Conservation (phyloP, 1,140 invertebrate genomes). For the Carposina sasakii region DNA sequence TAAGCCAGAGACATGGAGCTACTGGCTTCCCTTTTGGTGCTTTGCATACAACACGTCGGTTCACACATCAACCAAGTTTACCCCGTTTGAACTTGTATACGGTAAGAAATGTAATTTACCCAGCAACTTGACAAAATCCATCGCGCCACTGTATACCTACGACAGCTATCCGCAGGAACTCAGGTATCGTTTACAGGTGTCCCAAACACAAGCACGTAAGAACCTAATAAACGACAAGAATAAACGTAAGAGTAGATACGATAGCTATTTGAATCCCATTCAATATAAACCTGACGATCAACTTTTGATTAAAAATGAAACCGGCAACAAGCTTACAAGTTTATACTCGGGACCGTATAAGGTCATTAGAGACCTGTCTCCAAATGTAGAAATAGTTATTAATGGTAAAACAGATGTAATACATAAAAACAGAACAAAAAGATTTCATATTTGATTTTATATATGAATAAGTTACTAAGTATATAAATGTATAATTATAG, state of each 20-base stretch:
- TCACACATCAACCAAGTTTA: neutral
- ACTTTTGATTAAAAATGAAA: conserved; percentile 14
- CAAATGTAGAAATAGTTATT: conserved; percentile 17
- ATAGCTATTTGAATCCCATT: conserved; percentile 8
- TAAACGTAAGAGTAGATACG: conserved; percentile 8
- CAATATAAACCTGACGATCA: conserved; percentile 9
- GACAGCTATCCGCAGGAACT: conserved; percentile 8
- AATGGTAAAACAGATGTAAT: conserved; percentile 16
- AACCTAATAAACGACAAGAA: conserved; percentile 11
- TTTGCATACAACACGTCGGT: conserved; percentile 1
- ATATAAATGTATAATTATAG: too few species aligned
- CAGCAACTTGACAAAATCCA: neutral
- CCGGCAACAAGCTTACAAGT: conserved; percentile 1
- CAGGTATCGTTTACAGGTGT: conserved; percentile 12
- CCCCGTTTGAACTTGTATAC: neutral
- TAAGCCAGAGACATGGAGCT: conserved; percentile 8
- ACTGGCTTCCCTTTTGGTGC: conserved; percentile 12
- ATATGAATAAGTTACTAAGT: too few species aligned
- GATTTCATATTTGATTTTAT: too few species aligned
- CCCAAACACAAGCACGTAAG: conserved; percentile 8
- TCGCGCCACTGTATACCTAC: neutral
- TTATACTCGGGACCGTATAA: conserved; percentile 12
- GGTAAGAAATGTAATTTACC: neutral
- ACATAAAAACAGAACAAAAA: conserved; percentile 20
- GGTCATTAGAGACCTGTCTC: conserved; percentile 13